These are phyloP conservation scores for Hydractinia echinata DNA, from an alignment of 30 jellyfish, hydroid and myxozoan genomes.

Conservation along the genomic window DNA sequence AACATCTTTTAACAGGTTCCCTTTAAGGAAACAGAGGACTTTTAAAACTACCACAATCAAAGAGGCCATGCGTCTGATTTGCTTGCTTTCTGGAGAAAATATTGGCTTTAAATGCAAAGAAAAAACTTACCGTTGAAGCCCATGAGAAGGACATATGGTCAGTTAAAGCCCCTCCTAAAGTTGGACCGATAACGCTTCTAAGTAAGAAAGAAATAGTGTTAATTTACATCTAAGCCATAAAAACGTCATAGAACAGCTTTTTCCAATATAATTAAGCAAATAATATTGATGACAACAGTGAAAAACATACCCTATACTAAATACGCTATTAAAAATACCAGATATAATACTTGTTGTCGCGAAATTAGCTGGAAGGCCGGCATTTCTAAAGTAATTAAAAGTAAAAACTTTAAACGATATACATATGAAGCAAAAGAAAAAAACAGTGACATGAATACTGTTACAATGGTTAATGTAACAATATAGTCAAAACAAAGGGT, in stretches of 20 bases:
- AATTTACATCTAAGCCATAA: background rate
- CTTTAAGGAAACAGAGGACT: too few relatives aligned
- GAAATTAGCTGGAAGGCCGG: slow-evolving; percentile 61
- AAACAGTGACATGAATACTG: too few relatives aligned
- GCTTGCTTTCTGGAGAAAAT: too few relatives aligned
- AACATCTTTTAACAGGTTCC: too few relatives aligned
- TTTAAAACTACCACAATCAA: too few relatives aligned
- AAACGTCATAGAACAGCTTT: background rate
- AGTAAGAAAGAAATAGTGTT: background rate
- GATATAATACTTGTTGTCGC: slow-evolving; percentile 58
- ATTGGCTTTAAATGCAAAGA: background rate
- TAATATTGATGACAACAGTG: background rate
- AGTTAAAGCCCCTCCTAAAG: slow-evolving; percentile 68
- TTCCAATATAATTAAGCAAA: background rate
- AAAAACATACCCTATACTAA: slow-evolving; percentile 69
- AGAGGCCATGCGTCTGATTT: too few relatives aligned
- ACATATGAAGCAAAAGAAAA: too few relatives aligned
- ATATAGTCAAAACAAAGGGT: too few relatives aligned
- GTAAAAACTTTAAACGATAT: background rate
- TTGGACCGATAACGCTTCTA: slow-evolving; percentile 84
- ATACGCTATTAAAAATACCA: slow-evolving; percentile 69
- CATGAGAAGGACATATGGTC: slow-evolving; percentile 47
- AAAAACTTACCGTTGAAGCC: slow-evolving; percentile 66
- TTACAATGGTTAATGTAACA: too few relatives aligned
- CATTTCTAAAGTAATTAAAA: slow-evolving; percentile 36